Evolutionary conservation across 1,140 invertebrate species (phyloP).

Genomic region (Whitmania pigra): DNA sequence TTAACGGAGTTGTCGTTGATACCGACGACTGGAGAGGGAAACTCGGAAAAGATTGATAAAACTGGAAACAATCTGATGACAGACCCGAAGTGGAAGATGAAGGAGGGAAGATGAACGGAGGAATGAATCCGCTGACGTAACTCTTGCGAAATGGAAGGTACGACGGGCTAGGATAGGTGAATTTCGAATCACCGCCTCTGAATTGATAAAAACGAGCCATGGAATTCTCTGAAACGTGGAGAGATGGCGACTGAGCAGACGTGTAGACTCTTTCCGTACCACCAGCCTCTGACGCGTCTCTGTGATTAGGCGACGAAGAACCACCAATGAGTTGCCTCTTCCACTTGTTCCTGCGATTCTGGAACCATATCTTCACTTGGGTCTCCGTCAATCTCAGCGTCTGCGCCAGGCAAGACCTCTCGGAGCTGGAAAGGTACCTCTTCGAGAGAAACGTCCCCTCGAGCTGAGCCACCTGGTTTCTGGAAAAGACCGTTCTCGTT

Average conservation of each 20-base stretch:
- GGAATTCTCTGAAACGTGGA: not conserved
- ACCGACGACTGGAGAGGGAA: no score
- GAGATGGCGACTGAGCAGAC: no score
- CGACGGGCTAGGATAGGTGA: not conserved
- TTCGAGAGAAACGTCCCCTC: slow-evolving; percentile 83
- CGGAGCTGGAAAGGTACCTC: slow-evolving; percentile 82
- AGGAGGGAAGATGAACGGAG: not conserved
- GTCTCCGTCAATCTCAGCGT: slow-evolving; percentile 41
- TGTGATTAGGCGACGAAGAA: not conserved
- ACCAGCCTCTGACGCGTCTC: not conserved
- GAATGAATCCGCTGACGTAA: slow-evolving; percentile 8
- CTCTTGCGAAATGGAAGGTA: not conserved
- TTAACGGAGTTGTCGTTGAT: no score
- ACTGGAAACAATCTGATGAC: no score
- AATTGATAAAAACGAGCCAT: slow-evolving; percentile 3
- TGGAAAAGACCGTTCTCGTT: slow-evolving; percentile 84
- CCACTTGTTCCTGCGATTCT: slow-evolving; percentile 91
- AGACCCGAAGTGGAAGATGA: no score
- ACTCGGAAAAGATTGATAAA: no score
- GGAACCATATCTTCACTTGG: slow-evolving; percentile 75
- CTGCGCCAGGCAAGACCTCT: slow-evolving; percentile 77
- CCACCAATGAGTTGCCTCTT: slow-evolving; percentile 64
- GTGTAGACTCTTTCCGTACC: no score
- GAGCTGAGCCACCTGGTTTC: slow-evolving; percentile 70
- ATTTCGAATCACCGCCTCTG: not conserved